A percentile compares a stretch with the other conserved stretches of the same genome.
phyloP scores from a whole-genome alignment of 1,140 invertebrate genomes.

The Hirudo medicinalis region DNA sequence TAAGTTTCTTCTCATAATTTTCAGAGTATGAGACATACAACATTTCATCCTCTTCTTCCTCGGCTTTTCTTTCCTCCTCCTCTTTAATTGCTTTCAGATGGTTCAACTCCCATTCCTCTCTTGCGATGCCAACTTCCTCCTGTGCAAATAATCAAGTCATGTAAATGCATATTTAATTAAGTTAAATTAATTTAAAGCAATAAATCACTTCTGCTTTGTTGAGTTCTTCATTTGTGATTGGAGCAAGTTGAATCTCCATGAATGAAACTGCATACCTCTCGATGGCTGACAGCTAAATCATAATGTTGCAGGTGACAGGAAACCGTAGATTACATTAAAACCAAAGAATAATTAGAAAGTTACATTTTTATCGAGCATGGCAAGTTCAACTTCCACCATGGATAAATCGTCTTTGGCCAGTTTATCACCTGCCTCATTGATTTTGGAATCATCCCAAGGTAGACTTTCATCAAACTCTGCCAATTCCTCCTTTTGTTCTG shows the following conservation, averaged over 20 bases:
- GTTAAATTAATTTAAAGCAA: not conserved
- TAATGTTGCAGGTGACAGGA: not conserved
- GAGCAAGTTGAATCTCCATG: slow-evolving; percentile 59
- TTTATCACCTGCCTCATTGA: slow-evolving; percentile 48
- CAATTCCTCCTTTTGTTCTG: slow-evolving; percentile 80
- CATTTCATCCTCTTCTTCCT: slow-evolving; percentile 57
- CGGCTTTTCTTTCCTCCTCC: slow-evolving; percentile 42
- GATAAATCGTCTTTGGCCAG: slow-evolving; percentile 40
- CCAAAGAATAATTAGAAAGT: slow-evolving; percentile 17
- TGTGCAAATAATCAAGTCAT: slow-evolving; percentile 25
- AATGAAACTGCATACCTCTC: slow-evolving; percentile 84
- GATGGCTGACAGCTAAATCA: slow-evolving; percentile 63
- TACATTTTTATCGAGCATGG: slow-evolving; percentile 68
- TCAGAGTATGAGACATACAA: slow-evolving; percentile 34
- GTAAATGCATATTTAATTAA: no score
- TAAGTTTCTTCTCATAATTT: slow-evolving; percentile 7
- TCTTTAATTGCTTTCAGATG: slow-evolving; percentile 52
- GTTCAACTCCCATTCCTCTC: slow-evolving; percentile 83
- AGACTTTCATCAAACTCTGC: slow-evolving; percentile 93
- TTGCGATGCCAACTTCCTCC: slow-evolving; percentile 53
- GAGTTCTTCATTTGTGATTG: slow-evolving; percentile 66
- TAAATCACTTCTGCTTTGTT: slow-evolving; percentile 62
- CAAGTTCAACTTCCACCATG: slow-evolving; percentile 69
- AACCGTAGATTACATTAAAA: slow-evolving; percentile 5
- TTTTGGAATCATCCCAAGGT: slow-evolving; percentile 59